Base-by-base conservation (phyloP, 1,140 invertebrate species). In the Leptopilina clavipes region DNA sequence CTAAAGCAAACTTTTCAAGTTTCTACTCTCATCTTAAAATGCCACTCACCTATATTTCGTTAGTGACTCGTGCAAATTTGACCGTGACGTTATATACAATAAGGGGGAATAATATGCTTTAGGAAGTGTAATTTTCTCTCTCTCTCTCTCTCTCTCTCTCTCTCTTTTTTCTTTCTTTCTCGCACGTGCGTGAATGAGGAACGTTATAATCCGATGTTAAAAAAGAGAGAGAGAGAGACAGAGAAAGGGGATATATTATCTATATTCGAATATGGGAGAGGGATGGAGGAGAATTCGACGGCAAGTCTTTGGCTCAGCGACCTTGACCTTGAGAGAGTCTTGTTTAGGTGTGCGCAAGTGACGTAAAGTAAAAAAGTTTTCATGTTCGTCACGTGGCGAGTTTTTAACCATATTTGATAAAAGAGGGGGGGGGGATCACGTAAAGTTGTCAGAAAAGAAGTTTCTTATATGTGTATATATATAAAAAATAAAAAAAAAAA, bases 251-350 rank as follows among this genome's bases (percentile, higher is more conserved):
- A 19, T 48, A n/a, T n/a, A 9, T 73, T 31, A 1, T 6, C 12
- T 11, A 31, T n/a, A n/a, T 45, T 10, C 8, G n/a, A 31, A 31
- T 31, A 31, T 31, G 5, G n/a, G n/a, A n/a, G n/a, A n/a, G n/a
- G n/a, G n/a, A n/a, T n/a, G n/a, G n/a, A n/a, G n/a, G 84, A 79
- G 80, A 77, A 76, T 76, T 79, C 76, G 77, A 74, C 76, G 77
- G 81, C 77, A 81, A 83, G 79, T 85, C 76, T 70, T 72, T 71
- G 44, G 76, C 78, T 78, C 37, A 78, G 75, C 77, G 83, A 76
- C 84, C 84, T 86, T 86, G 84, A 86, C 83, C 84, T 82, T 86
- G 82, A n/a, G n/a, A n/a, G n/a, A 79, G 76, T 25, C 71, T 78
- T 59, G 25, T 31, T 31, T 31, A 31, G 25, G 25, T 31, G 25